Base-by-base conservation (phyloP, 2,797 vertebrate genomes). In the Nannoperca obscura region DNA sequence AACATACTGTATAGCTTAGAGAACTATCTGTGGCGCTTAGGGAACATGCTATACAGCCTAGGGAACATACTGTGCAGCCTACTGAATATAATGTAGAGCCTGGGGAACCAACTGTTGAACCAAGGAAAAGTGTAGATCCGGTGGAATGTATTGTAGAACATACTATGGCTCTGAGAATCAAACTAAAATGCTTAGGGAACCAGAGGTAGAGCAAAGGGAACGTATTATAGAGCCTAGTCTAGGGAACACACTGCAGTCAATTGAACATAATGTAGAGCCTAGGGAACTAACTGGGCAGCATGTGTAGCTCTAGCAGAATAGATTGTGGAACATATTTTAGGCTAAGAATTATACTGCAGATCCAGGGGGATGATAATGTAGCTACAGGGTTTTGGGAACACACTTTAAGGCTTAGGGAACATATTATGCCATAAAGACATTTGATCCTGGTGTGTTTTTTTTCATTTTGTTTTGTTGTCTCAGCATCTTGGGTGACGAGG, bases 401-500 rank as follows among this genome's bases (percentile, higher is more conserved):
- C 4, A 1, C n/a, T 20, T 20, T 49, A n/a, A 49, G 19, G 46
- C 46, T 47, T 17, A 60, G 12, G 57, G 49, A 62, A 71, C 69
- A 24, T n/a, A 13, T 58, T 36, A 36, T 36, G 14, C 7, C 3
- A 22, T 58, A 24, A 52, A 52, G 10, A 24, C 50, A 19, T 3
- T 1, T 54, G 27, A 46, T n/a, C 12, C 34, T 7, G 2, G 6
- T 14, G 10, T 3, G 10, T 6, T 22, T 24, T 22, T 22, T 34
- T 22, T 22, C n/a, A 24, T 32, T 32, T 3, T 53, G 27, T 46
- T 32, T 1, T 34, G 57, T 50, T 9, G 32, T 12, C 2, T 34
- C 3, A 99, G 98, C 80, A 95, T 97, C 77, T 95, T 99, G 8
- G 98, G 97, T 19, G 97, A 99, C 0, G 98, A 99, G 92, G 97